A percentile compares a stretch with the other conserved stretches of the same genome.
phyloP scores from a whole-genome alignment of 2,888 invertebrate genomes.

The Rotaria sp. region DNA sequence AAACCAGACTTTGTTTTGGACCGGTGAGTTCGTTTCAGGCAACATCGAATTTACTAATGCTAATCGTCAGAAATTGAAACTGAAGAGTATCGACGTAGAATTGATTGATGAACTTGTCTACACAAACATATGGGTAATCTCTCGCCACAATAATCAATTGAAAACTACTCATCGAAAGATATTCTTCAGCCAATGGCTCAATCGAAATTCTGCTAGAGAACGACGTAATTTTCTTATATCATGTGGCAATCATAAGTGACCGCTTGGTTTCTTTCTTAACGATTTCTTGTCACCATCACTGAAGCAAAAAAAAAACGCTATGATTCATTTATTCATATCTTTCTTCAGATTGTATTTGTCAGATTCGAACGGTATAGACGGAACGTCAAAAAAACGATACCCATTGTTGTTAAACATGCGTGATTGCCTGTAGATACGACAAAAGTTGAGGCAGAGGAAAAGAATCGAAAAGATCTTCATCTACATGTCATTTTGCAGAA shows the following conservation, averaged over 20 bases:
- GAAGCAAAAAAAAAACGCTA: not conserved
- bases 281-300: not conserved
- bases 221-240: not conserved
- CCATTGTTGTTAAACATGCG: not conserved
- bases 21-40: not conserved
- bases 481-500: not conserved
- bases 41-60: not conserved
- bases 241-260: not conserved
- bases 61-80: not conserved
- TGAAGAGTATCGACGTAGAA: not conserved
- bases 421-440: not conserved
- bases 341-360: not conserved
- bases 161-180: too few relatives aligned
- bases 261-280: not conserved
- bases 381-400: not conserved
- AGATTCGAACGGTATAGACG: not conserved
- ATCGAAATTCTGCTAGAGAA: not conserved
- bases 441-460: not conserved
- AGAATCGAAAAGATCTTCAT: not conserved
- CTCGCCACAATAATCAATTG: accelerated
- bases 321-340: not conserved
- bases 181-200: not conserved
- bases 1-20: not conserved
- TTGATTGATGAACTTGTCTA: not conserved
- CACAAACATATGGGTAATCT: not conserved